Base-by-base conservation (phyloP, 2,888 invertebrate species). In the Aphodius granarius region DNA sequence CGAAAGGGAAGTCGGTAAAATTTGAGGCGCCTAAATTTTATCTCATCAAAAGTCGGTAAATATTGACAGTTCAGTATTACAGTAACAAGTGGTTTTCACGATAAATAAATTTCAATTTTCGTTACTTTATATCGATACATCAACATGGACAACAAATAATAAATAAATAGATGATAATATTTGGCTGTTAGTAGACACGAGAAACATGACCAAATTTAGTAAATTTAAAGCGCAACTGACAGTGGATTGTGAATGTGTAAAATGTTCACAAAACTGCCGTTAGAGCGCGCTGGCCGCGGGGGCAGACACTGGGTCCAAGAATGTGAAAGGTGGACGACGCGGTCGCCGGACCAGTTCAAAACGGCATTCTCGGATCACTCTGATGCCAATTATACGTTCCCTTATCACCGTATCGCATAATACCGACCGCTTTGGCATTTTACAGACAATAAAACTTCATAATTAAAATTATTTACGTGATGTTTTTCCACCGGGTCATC, bases 251-350 rank as follows among this genome's bases (percentile, higher is more conserved):
- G 43, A 9, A 6, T 23, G 43, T 43, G 43, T 43, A 43, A 43
- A 13, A 9, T 6, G 43, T 43, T 43, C 13, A 43, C 43, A 13
- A 43, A 43, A 43, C 43, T 3, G 43, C 43, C 43, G 43, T 43
- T 43, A 43, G 43, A 43, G 43, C 43, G 43, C 43, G 43, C 43
- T 43, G 43, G 43, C 43, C 43, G 43, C 43, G 43, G 43, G 43
- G 43, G 43, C 43, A 43, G 43, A 43, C n/a, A n/a, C 43, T 43
- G 43, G 13, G 78, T 77, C 76, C 74, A 66, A 79, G 82, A 82
- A 82, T 82, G 82, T 82, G 82, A 82, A 82, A 82, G 82, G 82
- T 81, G 79, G 79, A 80, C 78, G 79, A 78, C 80, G 80, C 43
- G 43, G 43, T 43, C 3, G 43, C 43, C 43, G 81, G 80, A 81